These are phyloP conservation scores for Epinotia bilunana DNA, from an alignment of 2,888 invertebrate genomes.

Conservation along the genomic window DNA sequence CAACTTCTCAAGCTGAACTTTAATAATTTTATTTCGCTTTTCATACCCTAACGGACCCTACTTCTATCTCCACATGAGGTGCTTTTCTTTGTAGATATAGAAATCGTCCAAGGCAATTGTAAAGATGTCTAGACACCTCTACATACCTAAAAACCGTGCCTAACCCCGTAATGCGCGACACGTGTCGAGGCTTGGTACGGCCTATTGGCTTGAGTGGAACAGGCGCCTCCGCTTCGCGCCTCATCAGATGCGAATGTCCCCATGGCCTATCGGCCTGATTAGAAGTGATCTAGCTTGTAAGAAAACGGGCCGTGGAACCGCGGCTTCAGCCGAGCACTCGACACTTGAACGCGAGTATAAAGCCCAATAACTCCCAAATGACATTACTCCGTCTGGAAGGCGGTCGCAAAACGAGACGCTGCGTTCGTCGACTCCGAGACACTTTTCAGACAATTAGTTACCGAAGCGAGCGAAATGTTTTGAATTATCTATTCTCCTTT, in stretches of 20 bases:
- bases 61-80: neutral
- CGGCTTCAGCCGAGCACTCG: constrained; percentile 23
- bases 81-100: neutral
- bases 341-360: constrained; percentile 27
- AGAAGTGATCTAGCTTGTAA: too few relatives aligned
- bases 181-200: too few relatives aligned
- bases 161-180: too few relatives aligned
- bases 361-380: constrained; percentile 40
- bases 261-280: too few relatives aligned
- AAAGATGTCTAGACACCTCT: neutral
- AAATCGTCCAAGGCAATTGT: constrained; percentile 3
- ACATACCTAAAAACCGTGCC: too few relatives aligned
- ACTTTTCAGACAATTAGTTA: constrained; percentile 18
- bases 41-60: neutral
- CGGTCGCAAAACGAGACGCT: constrained; percentile 32
- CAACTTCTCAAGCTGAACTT: neutral
- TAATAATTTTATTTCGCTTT: neutral
- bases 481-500: neutral
- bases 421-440: constrained; percentile 36
- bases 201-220: too few relatives aligned
- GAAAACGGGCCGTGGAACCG: neutral
- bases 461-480: neutral
- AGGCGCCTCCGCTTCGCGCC: too few relatives aligned
- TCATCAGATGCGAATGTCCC: too few relatives aligned
- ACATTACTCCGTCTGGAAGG: constrained; percentile 35